Base-by-base conservation (phyloP, 2,888 invertebrate species). In the Geophilus truncorum region DNA sequence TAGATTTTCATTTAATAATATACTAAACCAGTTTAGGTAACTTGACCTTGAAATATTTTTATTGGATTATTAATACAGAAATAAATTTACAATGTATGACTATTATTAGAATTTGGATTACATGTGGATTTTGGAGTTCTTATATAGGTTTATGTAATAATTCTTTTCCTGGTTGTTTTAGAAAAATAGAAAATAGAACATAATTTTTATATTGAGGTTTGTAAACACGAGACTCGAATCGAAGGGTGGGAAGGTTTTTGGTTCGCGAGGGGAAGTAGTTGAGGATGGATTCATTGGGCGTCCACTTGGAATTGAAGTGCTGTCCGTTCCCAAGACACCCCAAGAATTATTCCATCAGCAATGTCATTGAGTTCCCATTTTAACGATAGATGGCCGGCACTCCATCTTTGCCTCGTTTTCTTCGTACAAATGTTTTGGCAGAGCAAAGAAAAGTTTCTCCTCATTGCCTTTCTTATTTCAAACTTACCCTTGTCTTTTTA, bases 201-300 rank as follows among this genome's bases (percentile, higher is more conserved):
- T n/a, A n/a, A n/a, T n/a, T n/a, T n/a, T n/a, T n/a, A n/a, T n/a
- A n/a, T n/a, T n/a, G n/a, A n/a, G n/a, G n/a, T n/a, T n/a, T n/a
- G n/a, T 3, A 15, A 40, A 62, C 57, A 62, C 4, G 4, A n/a
- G 21, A 57, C 4, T 21, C 5, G 57, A 62, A 10, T 23, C 21
- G 57, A 10, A 62, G 57, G 57, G 57, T n/a, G n/a, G n/a, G 21
- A n/a, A n/a, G 40, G 12, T 40, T 62, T 62, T 62, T 18, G 21
- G 57, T 62, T 23, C n/a, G n/a, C n/a, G n/a, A 62, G 57, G 57
- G 18, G 57, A 21, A n/a, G 15, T 12, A 62, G 57, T 7, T 23
- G 57, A 62, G 57, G 21, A 62, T 62, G 57, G 57, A 62, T 62
- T 62, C 57, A 62, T 62, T 62, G 57, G 57, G 57, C 57, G 57